Evolutionary conservation across 2,888 invertebrate species (phyloP).

Genomic region (Rhingia campestris): DNA sequence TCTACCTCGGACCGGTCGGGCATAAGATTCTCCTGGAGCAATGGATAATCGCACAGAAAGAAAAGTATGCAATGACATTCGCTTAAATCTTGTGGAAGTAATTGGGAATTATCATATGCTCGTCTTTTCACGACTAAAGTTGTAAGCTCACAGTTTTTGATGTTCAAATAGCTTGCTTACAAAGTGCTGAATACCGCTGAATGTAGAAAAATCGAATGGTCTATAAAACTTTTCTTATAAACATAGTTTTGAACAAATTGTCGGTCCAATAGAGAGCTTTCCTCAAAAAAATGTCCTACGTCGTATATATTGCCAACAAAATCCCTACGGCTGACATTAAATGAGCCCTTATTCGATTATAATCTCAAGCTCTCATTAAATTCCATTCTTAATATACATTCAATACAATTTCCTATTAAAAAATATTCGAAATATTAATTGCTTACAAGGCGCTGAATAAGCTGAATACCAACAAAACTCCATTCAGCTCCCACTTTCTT

Average conservation of each 20-base stretch:
- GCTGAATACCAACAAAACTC: conserved; percentile 3
- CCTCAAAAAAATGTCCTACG: no score
- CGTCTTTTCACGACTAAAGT: no score
- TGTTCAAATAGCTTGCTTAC: background rate
- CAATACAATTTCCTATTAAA: background rate
- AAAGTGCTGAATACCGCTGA: conserved; percentile 13
- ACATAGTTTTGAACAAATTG: no score
- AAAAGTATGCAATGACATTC: conserved; percentile 78
- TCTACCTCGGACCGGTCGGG: conserved; percentile 82
- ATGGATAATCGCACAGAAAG: conserved; percentile 82
- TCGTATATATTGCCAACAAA: no score
- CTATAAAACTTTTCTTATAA: no score
- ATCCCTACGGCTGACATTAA: background rate
- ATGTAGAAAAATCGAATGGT: no score
- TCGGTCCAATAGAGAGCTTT: no score
- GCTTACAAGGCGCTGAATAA: background rate
- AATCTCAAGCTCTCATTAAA: background rate
- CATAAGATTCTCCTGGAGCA: conserved; percentile 82
- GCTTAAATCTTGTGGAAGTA: background rate
- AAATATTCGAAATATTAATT: no score
- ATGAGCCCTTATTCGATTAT: background rate
- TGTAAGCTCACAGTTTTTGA: no score
- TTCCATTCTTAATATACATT: background rate
- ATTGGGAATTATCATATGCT: no score
- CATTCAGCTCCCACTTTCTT: conserved; percentile 1